Base-by-base conservation (phyloP, 2,113 vertebrate species). In the Syrrhaptes paradoxus region DNA sequence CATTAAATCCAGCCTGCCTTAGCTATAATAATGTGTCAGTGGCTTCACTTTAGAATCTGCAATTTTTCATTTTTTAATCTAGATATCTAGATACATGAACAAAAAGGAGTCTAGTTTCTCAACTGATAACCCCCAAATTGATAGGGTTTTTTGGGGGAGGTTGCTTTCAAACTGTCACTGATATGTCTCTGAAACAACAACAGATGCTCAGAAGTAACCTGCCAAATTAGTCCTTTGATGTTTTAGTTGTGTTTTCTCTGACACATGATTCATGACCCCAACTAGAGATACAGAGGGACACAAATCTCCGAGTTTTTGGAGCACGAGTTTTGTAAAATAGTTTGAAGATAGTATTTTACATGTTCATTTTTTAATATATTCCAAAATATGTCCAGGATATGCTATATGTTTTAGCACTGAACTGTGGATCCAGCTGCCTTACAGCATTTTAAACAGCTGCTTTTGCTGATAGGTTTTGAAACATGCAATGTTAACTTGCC, bases 61-160 rank as follows among this genome's bases (percentile, higher is more conserved):
- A 11, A 6, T 14, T n/a, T 83, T 91, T 46, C 13, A 13, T 32
- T 54, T 83, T 74, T 26, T 3, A 72, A 26, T 58, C 59, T 34
- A 28, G 29, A 7, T 49, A 19, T 22, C 29, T 32, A 19, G 19
- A 82, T 85, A 20, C 6, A 20, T 65, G 38, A 16, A 52, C 18
- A 52, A 63, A 38, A 72, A 72, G 13, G 8, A 57, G 18, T 55
- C 36, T 72, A 6, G 6, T 83, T 91, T 73, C 57, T 85, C 49
- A 72, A 18, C 34, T 3, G 4, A 24, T 55, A 71, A 75, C 17
- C 22, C 8, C 3, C 46, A 82, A 74, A 1, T 7, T 32, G 21
- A 6, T n/a, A 59, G 6, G 0, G 2, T 5, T 22, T 32, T 17
- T 68, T 46, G 43, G 4, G 14, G 14, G 21, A 32, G 11, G 0